Base-by-base conservation (phyloP, 1,140 invertebrate genomes). In the Periplaneta americana region DNA sequence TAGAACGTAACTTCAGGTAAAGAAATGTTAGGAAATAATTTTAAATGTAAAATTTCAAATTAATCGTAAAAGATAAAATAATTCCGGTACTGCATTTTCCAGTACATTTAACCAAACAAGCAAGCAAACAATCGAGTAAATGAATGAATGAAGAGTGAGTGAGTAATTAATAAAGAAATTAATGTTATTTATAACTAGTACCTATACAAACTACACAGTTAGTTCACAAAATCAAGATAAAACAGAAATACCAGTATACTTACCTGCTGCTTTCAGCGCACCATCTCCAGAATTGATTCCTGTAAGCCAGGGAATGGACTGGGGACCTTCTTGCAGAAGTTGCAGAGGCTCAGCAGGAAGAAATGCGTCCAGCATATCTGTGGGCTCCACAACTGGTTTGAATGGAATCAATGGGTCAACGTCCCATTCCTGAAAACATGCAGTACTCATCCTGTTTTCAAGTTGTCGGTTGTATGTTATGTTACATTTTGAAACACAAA, bases 391-490 rank as follows among this genome's bases (percentile, higher is more conserved):
- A 0, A 93, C 92, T 0, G 94, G 93, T 82, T 93, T 93, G 83
- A 94, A 95, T 2, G 93, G 92, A 81, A 94, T 94, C 92, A 93
- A 92, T 2, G 93, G 93, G 85, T 93, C 92, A 79, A 91, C 93
- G 84, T 92, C 92, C 89, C 92, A 95, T 31, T 89, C 86, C 93
- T 94, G 76, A 22, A 87, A 87, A 17, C 33, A 39, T 11, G 28
- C 9, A 28, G 28, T 31, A 15, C 18, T 2, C 35, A 34, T 48
- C 39, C 36, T 6, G 39, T 34, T 18, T 37, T 78, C 6, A n/a
- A n/a, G n/a, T n/a, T n/a, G n/a, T n/a, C n/a, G n/a, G n/a, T n/a
- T n/a, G n/a, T n/a, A n/a, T n/a, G n/a, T n/a, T n/a, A n/a, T n/a
- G n/a, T n/a, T n/a, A n/a, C n/a, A n/a, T n/a, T n/a, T n/a, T n/a